These are phyloP conservation scores for Sminthurinus aureus DNA, from an alignment of 2,888 invertebrate genomes.

Conservation along the genomic window DNA sequence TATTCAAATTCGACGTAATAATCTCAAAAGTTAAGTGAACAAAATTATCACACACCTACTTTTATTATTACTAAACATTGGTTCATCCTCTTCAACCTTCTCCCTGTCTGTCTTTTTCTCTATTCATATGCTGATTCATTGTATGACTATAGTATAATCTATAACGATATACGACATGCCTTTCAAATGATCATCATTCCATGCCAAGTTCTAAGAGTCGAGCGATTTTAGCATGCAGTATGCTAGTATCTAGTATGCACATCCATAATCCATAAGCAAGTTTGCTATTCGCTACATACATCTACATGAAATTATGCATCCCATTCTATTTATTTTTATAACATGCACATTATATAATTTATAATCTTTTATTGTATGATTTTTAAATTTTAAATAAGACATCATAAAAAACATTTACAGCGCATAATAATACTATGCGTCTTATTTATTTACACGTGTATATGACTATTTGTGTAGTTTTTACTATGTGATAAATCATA, in stretches of 20 bases:
- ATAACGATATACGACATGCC: not conserved
- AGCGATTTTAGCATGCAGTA: no score
- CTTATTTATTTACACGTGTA: no score
- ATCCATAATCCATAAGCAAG: no score
- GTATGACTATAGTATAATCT: no score
- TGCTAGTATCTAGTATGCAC: no score
- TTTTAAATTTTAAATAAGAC: no score
- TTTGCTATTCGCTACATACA: not conserved
- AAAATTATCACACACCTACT: slow-evolving; percentile 30
- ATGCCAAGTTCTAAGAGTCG: no score
- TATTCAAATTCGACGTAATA: not conserved
- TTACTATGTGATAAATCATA: no score
- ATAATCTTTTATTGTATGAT: no score
- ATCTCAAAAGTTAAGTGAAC: slow-evolving; percentile 3
- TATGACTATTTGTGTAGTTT: no score
- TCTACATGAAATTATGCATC: not conserved
- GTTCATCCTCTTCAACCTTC: slow-evolving; percentile 21
- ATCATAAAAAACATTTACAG: no score
- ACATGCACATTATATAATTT: not conserved
- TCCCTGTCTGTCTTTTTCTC: not conserved
- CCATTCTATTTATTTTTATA: not conserved
- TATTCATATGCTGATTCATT: slow-evolving; percentile 9
- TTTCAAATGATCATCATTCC: slow-evolving; percentile 6
- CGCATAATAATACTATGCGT: no score
- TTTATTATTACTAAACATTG: slow-evolving; percentile 24